These are phyloP conservation scores for Temnothorax longispinosus DNA, from an alignment of 1,140 invertebrate genomes.

Conservation along the genomic window DNA sequence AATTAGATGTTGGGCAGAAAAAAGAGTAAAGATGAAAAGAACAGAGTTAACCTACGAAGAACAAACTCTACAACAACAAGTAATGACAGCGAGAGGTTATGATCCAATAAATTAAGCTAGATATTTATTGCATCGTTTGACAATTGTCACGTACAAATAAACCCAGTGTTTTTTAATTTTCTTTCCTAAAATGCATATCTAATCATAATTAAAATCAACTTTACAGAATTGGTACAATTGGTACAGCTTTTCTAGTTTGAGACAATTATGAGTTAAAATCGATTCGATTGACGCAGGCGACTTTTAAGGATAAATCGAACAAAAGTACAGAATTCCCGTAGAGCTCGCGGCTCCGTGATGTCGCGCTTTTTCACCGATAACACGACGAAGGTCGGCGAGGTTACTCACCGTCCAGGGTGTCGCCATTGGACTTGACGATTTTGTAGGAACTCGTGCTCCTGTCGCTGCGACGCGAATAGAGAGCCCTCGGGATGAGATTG, in stretches of 20 bases:
- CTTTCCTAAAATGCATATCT: background rate
- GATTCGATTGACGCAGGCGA: background rate
- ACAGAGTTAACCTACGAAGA: background rate
- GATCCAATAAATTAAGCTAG: background rate
- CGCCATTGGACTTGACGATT: slow-evolving; percentile 77
- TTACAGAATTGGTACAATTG: background rate
- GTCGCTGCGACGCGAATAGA: slow-evolving; percentile 81
- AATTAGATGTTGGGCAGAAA: background rate
- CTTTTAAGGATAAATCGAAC: background rate
- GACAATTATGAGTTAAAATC: background rate
- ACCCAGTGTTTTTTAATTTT: background rate
- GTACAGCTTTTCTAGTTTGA: too few relatives aligned
- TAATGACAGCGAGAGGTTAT: background rate
- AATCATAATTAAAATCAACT: background rate
- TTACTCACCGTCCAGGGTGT: slow-evolving; percentile 79
- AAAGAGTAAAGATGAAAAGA: background rate
- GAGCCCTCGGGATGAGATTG: slow-evolving; percentile 72
- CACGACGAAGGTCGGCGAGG: background rate
- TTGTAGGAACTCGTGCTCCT: slow-evolving; percentile 80
- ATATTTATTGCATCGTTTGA: background rate
- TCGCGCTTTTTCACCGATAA: background rate
- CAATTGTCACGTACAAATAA: background rate
- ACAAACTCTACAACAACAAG: background rate
- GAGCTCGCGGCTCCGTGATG: background rate
- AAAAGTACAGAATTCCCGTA: background rate